These are phyloP conservation scores for Leptoteleia sp. DNA, from an alignment of 1,140 invertebrate genomes.

Conservation along the genomic window DNA sequence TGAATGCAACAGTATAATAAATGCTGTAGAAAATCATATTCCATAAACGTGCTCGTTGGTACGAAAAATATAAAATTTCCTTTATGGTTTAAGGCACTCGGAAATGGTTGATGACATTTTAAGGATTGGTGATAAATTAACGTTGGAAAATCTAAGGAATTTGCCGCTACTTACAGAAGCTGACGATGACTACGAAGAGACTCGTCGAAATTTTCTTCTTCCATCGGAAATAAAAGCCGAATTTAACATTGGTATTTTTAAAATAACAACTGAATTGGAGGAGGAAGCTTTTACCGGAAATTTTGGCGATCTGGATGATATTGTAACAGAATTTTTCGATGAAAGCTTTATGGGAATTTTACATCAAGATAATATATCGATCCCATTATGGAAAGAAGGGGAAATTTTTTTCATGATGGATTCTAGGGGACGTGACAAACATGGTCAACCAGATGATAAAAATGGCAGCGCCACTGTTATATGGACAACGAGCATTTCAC, in stretches of 20 bases:
- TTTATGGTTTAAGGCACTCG: slow-evolving; percentile 38
- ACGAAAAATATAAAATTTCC: no score
- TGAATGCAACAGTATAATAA: no score
- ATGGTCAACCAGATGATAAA: slow-evolving; percentile 56
- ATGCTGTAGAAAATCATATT: no score
- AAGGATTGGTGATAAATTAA: slow-evolving; percentile 73
- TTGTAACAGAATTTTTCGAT: slow-evolving; percentile 70
- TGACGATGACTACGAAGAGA: slow-evolving; percentile 52
- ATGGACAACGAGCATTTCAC: slow-evolving; percentile 68
- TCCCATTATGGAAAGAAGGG: slow-evolving; percentile 74
- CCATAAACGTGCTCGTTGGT: no score
- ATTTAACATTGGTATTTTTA: slow-evolving; percentile 74
- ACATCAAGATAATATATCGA: slow-evolving; percentile 56
- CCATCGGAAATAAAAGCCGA: slow-evolving; percentile 77
- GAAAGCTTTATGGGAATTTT: slow-evolving; percentile 71
- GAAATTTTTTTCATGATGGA: slow-evolving; percentile 74
- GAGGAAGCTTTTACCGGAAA: slow-evolving; percentile 63
- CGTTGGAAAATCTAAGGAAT: slow-evolving; percentile 75
- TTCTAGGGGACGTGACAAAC: slow-evolving; percentile 69
- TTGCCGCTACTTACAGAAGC: slow-evolving; percentile 62
- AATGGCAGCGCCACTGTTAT: slow-evolving; percentile 69
- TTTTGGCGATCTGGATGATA: slow-evolving; percentile 50
- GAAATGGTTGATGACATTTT: slow-evolving; percentile 76
- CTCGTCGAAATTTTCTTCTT: slow-evolving; percentile 76
- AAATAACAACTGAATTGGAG: slow-evolving; percentile 64